These are phyloP conservation scores for Galeopsomyia nigrocyanea DNA, from an alignment of 2,888 invertebrate genomes.

Conservation along the genomic window DNA sequence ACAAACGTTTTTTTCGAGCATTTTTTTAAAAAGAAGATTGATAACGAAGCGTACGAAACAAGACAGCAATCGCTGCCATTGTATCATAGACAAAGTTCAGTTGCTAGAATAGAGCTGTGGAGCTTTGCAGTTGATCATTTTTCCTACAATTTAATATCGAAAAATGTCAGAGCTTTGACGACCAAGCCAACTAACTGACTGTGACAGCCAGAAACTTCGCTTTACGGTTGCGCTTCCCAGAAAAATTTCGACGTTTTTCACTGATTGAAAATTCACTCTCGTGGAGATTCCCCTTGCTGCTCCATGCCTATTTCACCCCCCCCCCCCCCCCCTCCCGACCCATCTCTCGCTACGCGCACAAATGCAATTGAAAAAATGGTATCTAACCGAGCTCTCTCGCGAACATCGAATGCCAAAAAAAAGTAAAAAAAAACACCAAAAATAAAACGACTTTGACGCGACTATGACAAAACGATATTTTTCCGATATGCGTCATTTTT, in stretches of 20 bases:
- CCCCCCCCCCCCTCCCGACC: constrained; percentile 1
- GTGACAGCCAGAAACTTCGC: constrained; percentile 52
- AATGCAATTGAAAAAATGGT: constrained; percentile 43
- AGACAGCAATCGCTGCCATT: no score
- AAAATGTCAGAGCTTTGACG: constrained; percentile 44
- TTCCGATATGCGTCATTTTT: constrained; percentile 11
- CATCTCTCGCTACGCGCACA: constrained; percentile 49
- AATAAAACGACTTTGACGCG: constrained; percentile 25
- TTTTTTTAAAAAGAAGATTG: no score
- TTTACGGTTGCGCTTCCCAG: constrained; percentile 56
- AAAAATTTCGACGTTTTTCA: constrained; percentile 55
- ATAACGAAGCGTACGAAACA: no score
- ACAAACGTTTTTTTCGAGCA: no score
- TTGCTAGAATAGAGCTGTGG: neutral
- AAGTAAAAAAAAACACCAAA: neutral
- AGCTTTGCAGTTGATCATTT: constrained; percentile 7
- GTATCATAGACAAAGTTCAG: no score
- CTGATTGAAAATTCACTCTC: constrained; percentile 55
- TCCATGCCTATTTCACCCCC: constrained; percentile 4
- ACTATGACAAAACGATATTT: constrained; percentile 40
- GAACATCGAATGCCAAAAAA: constrained; percentile 19
- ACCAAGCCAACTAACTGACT: constrained; percentile 52
- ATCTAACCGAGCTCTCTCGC: constrained; percentile 4
- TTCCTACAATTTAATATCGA: constrained; percentile 31
- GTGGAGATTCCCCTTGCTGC: constrained; percentile 3